A percentile compares a stretch with the other conserved stretches of the same genome.
These are phyloP conservation scores for Varecia variegata DNA, from an alignment of 2,797 vertebrate genomes.

Conservation along the genomic window DNA sequence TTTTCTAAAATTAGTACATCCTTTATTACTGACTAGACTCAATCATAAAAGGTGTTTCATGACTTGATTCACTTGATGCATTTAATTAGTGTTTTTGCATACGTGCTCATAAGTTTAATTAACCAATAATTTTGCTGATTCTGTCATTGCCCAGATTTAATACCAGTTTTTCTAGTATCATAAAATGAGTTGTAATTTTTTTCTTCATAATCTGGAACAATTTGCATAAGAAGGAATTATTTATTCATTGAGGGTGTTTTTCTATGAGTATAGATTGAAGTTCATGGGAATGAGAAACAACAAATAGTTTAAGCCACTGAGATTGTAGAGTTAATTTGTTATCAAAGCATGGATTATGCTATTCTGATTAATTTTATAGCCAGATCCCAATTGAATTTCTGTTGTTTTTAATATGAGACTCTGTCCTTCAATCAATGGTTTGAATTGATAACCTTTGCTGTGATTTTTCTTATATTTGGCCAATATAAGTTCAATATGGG, in stretches of 20 bases:
- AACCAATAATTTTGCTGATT: background rate
- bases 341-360: background rate
- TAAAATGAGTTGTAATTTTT: background rate
- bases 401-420: background rate
- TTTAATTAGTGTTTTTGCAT: conserved; percentile 20
- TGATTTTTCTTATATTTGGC: background rate
- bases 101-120: conserved; percentile 2
- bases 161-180: background rate
- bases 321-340: background rate
- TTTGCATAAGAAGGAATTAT: background rate
- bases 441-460: background rate
- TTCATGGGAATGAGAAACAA: background rate
- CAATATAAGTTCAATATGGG: background rate
- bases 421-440: background rate
- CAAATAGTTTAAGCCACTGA: background rate
- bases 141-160: background rate
- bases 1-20: conserved; percentile 40
- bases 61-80: background rate
- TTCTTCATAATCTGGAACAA: background rate
- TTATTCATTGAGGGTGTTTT: background rate
- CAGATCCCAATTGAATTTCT: background rate
- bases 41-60: background rate
- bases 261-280: background rate
- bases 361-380: background rate
- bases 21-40: background rate